A percentile compares a stretch with the other conserved stretches of the same genome.
These are phyloP conservation scores for Drosophila infuscata DNA, from an alignment of 2,888 invertebrate genomes.

Conservation along the genomic window DNA sequence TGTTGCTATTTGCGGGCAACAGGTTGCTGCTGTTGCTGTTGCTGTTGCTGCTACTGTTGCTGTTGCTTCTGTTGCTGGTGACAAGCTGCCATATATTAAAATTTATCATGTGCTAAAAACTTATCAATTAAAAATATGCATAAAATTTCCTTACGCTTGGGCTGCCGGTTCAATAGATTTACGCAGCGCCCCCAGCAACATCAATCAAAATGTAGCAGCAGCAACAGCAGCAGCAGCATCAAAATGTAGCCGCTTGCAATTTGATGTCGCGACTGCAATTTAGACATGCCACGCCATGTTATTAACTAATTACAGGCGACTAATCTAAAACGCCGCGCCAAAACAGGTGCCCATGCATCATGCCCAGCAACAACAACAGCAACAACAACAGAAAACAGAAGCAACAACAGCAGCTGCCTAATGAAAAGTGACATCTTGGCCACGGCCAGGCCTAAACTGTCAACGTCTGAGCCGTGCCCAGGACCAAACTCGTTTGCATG, in stretches of 20 bases:
- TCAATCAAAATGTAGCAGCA: constrained; percentile 77
- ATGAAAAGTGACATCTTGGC: constrained; percentile 84
- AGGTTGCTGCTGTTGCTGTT: constrained; percentile 41
- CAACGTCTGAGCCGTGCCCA: constrained; percentile 67
- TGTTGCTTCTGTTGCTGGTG: constrained; percentile 48
- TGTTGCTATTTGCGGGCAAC: constrained; percentile 35
- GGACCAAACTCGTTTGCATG: constrained; percentile 64
- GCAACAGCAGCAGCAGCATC: constrained; percentile 36
- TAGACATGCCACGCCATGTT: constrained; percentile 83
- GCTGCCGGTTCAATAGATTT: constrained; percentile 33
- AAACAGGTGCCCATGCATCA: constrained; percentile 73
- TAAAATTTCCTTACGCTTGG: constrained; percentile 67
- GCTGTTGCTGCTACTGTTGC: background rate
- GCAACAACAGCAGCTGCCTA: constrained; percentile 65
- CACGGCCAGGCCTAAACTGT: constrained; percentile 78
- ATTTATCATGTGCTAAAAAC: constrained; percentile 84
- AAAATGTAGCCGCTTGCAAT: constrained; percentile 56
- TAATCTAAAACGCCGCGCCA: constrained; percentile 81
- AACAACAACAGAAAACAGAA: constrained; percentile 14
- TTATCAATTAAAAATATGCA: constrained; percentile 84
- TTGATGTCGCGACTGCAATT: constrained; percentile 78
- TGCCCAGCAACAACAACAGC: constrained; percentile 41
- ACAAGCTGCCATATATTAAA: constrained; percentile 73
- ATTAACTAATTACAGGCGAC: constrained; percentile 84
- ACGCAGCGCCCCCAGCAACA: constrained; percentile 77